A percentile compares a stretch with the other conserved stretches of the same genome.
Conservation (phyloP, 30 jellyfish, hydroid and myxozoan genomes). For the Calvadosia cruxmelitensis region DNA sequence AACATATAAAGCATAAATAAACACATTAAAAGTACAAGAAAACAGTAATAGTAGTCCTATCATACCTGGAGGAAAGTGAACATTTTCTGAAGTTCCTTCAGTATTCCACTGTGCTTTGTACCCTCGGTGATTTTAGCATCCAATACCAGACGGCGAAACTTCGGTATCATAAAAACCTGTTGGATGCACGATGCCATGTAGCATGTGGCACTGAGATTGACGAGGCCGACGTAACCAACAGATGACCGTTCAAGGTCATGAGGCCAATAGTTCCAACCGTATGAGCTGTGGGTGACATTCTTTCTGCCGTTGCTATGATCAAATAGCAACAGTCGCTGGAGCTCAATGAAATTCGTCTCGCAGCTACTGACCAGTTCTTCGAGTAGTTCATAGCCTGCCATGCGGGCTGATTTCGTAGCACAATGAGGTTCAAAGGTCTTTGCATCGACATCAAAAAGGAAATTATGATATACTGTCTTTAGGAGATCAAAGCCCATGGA, state of each 20-base stretch:
- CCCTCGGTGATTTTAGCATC: slow-evolving; percentile 31
- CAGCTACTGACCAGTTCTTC: slow-evolving; percentile 62
- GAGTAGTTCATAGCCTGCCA: slow-evolving; percentile 86
- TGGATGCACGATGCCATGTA: slow-evolving; percentile 98
- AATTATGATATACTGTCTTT: slow-evolving; percentile 47
- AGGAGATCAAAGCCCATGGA: slow-evolving; percentile 41
- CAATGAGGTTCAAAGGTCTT: slow-evolving; percentile 50
- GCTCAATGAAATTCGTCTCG: slow-evolving; percentile 47
- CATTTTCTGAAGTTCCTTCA: slow-evolving; percentile 89
- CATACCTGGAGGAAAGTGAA: slow-evolving; percentile 71
- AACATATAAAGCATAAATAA: too few species aligned
- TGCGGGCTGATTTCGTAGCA: slow-evolving; percentile 76
- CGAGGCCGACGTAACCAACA: slow-evolving; percentile 95
- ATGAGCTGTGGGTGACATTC: slow-evolving; percentile 56
- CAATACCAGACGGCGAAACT: slow-evolving; percentile 64
- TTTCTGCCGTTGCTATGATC: slow-evolving; percentile 52
- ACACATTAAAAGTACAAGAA: too few species aligned
- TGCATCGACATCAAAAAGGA: slow-evolving; percentile 34
- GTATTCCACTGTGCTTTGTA: slow-evolving; percentile 49
- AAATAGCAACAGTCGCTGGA: slow-evolving; percentile 39
- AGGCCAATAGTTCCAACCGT: slow-evolving; percentile 99
- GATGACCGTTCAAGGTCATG: slow-evolving; percentile 92
- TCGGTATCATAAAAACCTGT: slow-evolving; percentile 92
- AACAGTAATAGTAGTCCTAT: too few species aligned
- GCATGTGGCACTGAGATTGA: slow-evolving; percentile 96